A percentile compares a stretch with the other conserved stretches of the same genome.
These are phyloP conservation scores for Sylvilagus bachmani DNA, from an alignment of 2,113 vertebrate species.

Conservation along the genomic window DNA sequence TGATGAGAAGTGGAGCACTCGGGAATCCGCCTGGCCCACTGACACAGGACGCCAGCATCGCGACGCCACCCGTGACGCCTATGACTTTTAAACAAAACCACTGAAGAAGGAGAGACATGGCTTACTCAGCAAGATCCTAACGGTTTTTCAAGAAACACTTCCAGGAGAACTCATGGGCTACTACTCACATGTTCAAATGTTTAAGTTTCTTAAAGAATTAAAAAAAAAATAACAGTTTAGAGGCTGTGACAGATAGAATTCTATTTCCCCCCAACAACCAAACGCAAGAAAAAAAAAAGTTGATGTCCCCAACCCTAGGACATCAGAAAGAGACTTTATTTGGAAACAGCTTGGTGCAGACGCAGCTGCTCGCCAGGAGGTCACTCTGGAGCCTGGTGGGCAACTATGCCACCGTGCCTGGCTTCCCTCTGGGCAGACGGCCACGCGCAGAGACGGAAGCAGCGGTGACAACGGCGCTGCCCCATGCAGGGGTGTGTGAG, in stretches of 20 bases:
- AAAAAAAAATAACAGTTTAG: neutral
- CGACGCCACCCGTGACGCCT: neutral
- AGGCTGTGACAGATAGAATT: neutral
- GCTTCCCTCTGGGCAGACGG: neutral
- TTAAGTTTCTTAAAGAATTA: neutral
- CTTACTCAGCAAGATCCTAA: neutral
- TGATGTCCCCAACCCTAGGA: neutral
- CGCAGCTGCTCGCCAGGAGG: neutral
- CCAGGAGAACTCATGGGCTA: neutral
- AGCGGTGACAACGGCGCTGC: neutral
- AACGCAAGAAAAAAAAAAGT: neutral
- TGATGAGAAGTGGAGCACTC: too few relatives aligned
- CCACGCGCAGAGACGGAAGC: neutral
- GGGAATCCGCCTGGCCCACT: too few relatives aligned
- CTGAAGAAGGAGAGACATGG: neutral
- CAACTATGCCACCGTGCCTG: neutral
- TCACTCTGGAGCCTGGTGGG: neutral
- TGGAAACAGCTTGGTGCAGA: neutral
- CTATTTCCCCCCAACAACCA: too few relatives aligned
- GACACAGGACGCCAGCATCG: too few relatives aligned
- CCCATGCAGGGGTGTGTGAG: neutral
- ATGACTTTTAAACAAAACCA: conserved; percentile 17
- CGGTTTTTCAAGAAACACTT: neutral
- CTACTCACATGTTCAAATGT: neutral
- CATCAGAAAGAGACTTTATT: neutral